phyloP scores from a whole-genome alignment of 2,797 vertebrate genomes.

The Danio albolineatus region DNA sequence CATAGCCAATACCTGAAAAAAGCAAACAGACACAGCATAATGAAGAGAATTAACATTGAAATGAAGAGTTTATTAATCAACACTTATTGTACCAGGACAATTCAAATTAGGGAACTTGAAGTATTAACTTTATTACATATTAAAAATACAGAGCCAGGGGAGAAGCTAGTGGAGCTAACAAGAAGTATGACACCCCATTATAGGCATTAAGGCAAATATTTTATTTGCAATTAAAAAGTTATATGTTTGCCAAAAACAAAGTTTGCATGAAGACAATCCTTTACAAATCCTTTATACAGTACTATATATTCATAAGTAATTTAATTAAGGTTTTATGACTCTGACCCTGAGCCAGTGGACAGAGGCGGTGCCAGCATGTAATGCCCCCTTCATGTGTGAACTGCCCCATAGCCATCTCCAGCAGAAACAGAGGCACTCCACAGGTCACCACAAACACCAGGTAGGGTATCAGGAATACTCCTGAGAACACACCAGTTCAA shows the following conservation, averaged over 20 bases:
- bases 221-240: no score
- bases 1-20: conserved; percentile 73
- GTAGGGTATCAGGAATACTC: conserved; percentile 80
- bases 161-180: not conserved
- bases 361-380: conserved; percentile 77
- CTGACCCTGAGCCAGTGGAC: conserved; percentile 75
- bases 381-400: conserved; percentile 73
- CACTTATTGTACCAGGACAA: not conserved
- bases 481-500: conserved; percentile 53
- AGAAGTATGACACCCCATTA: no score
- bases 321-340: not conserved
- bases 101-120: not conserved
- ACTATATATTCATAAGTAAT: no score
- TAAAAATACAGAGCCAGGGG: not conserved
- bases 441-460: conserved; percentile 51
- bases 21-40: not conserved
- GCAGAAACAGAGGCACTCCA: conserved; percentile 74
- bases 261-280: not conserved
- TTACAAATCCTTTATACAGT: no score
- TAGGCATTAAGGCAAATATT: not conserved
- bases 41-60: not conserved
- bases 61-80: not conserved
- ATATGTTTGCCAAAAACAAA: not conserved
- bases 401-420: conserved; percentile 74
- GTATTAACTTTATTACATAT: not conserved